phyloP scores from a whole-genome alignment of 2,113 vertebrate genomes.

The Ginglymostoma cirratum region DNA sequence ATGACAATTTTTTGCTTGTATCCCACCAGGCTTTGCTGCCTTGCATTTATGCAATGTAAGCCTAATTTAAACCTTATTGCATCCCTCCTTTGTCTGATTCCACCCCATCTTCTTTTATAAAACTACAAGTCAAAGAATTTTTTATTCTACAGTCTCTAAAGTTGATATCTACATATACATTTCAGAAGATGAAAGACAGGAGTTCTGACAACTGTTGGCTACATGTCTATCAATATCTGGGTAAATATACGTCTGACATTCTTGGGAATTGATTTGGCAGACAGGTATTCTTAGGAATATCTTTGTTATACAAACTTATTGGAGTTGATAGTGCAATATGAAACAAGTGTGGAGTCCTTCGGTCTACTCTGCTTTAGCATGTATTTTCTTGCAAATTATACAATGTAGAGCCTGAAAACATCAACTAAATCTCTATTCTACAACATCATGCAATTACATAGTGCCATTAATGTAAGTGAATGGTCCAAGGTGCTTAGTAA shows the following conservation, averaged over 20 bases:
- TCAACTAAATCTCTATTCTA: not conserved
- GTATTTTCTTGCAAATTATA: not conserved
- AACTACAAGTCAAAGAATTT: not conserved
- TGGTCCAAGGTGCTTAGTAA: too few relatives aligned
- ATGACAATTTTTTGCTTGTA: too few relatives aligned
- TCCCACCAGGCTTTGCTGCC: too few relatives aligned
- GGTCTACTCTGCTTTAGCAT: not conserved
- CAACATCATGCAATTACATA: not conserved
- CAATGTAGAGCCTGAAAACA: too few relatives aligned
- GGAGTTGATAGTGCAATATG: not conserved
- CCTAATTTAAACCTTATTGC: too few relatives aligned
- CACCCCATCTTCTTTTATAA: not conserved
- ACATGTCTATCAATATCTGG: not conserved
- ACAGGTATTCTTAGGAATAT: not conserved
- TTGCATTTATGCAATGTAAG: too few relatives aligned
- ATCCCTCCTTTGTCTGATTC: too few relatives aligned
- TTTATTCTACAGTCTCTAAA: not conserved
- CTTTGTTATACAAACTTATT: not conserved
- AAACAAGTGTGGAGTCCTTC: not conserved
- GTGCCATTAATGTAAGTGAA: too few relatives aligned
- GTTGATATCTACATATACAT: not conserved
- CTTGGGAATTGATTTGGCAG: not conserved
- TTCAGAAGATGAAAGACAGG: slow-evolving; percentile 1
- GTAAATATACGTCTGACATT: not conserved
- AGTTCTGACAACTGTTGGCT: not conserved